Percentiles rank a stretch among this genome's conserved stretches.
phyloP scores from a whole-genome alignment of 64 coral and sea anemone species.

The Montipora capricornis region DNA sequence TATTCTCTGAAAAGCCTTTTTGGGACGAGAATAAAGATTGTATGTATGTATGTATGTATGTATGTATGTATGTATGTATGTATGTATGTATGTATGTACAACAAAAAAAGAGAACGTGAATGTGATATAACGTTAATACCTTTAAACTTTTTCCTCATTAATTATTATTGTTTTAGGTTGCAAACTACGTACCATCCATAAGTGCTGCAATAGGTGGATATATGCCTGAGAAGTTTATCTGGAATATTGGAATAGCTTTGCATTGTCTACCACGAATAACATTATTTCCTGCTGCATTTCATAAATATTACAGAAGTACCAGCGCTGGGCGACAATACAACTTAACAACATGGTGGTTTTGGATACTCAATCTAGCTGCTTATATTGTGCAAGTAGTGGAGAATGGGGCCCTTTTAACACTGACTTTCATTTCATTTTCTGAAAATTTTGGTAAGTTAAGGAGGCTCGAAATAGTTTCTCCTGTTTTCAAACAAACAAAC shows the following conservation, averaged over 20 bases:
- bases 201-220: constrained; percentile 93
- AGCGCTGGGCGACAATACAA: constrained; percentile 8
- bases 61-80: too few relatives aligned
- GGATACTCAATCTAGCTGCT: constrained; percentile 72
- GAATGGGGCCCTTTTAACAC: constrained; percentile 80
- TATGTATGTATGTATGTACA: too few relatives aligned
- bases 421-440: constrained; percentile 87
- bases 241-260: constrained; percentile 88
- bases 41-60: too few relatives aligned
- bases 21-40: too few relatives aligned
- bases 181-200: constrained; percentile 94
- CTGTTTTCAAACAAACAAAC: too few relatives aligned
- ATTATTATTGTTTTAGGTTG: constrained; percentile 58
- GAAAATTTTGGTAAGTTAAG: constrained; percentile 92
- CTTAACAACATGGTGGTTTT: constrained; percentile 52
- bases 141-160: too few relatives aligned
- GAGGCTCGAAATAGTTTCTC: too few relatives aligned
- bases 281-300: neutral
- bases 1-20: too few relatives aligned
- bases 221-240: constrained; percentile 93
- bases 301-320: constrained; percentile 37
- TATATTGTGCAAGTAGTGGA: constrained; percentile 65
- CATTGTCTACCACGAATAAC: constrained; percentile 76
- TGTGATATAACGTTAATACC: too few relatives aligned
- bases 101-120: too few relatives aligned